phyloP scores from a whole-genome alignment of 2,888 invertebrate species.

The Tupiocoris notatus region DNA sequence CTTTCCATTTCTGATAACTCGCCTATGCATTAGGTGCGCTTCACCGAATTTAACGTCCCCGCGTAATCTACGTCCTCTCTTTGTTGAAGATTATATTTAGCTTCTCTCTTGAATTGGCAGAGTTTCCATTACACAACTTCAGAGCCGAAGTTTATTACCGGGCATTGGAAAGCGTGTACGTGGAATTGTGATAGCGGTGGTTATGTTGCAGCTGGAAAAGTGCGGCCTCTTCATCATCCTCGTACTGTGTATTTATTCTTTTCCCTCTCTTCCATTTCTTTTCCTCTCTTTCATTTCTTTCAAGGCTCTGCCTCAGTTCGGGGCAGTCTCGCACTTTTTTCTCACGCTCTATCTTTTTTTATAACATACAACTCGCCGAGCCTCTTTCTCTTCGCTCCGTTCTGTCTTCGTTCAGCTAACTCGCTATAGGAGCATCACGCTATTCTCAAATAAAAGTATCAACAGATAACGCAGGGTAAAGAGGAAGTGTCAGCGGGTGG shows the following conservation, averaged over 20 bases:
- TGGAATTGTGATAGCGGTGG: background rate
- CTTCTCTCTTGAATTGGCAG: too few species aligned
- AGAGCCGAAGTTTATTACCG: too few species aligned
- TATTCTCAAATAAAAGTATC: background rate
- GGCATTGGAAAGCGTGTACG: too few species aligned
- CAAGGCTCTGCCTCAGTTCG: background rate
- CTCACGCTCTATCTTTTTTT: background rate
- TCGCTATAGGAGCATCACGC: background rate
- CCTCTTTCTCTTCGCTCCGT: background rate
- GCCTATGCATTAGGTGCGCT: too few species aligned
- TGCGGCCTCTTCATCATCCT: background rate
- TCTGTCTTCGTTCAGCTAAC: background rate
- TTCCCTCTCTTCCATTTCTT: background rate
- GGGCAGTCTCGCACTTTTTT: background rate
- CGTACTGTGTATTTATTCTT: background rate
- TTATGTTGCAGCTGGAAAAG: background rate
- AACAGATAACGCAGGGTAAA: background rate
- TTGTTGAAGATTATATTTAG: too few species aligned
- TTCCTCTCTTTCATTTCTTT: background rate
- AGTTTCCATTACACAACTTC: too few species aligned
- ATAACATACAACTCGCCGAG: background rate
- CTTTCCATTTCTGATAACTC: too few species aligned
- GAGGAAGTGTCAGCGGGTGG: background rate
- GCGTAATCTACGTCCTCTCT: too few species aligned
- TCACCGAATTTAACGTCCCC: too few species aligned